Percentiles rank a stretch among this genome's conserved stretches.
Evolutionary conservation across 2,797 vertebrate genomes (phyloP).

Genomic region (Diplodus sargus): DNA sequence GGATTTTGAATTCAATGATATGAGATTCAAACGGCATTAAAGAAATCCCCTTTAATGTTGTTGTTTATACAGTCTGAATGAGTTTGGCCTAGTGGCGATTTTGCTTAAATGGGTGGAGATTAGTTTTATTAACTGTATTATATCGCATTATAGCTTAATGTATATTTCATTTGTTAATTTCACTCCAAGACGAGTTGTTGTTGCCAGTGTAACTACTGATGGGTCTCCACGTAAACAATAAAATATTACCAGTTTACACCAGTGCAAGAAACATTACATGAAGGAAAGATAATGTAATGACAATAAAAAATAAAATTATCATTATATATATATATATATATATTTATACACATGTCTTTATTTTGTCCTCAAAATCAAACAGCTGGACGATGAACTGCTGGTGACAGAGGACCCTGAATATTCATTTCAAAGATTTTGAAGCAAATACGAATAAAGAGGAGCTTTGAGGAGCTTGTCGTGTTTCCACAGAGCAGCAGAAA

Average conservation of each 20-base stretch:
- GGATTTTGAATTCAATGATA: background rate
- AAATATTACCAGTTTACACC: background rate
- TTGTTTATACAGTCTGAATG: background rate
- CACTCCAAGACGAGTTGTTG: background rate
- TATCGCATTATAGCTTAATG: background rate
- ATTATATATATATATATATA: no score
- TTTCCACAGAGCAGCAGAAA: constrained; percentile 56
- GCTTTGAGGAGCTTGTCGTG: constrained; percentile 54
- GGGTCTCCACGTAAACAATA: constrained; percentile 1
- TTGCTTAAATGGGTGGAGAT: background rate
- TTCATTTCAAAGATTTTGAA: constrained; percentile 30
- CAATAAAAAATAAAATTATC: constrained; percentile 1
- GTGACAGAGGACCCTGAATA: constrained; percentile 27
- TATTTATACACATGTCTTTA: background rate
- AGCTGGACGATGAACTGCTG: constrained; percentile 4
- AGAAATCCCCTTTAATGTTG: no score
- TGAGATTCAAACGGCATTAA: background rate
- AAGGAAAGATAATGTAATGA: background rate
- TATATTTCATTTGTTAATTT: background rate
- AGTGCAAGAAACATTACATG: background rate
- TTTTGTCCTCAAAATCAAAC: background rate
- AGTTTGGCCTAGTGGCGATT: background rate
- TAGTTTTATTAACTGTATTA: background rate
- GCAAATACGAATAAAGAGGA: constrained; percentile 26
- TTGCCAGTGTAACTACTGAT: background rate